A percentile compares a stretch with the other conserved stretches of the same genome.
Conservation (phyloP, 2,113 vertebrate genomes). For the Urocynchramus pylzowi region DNA sequence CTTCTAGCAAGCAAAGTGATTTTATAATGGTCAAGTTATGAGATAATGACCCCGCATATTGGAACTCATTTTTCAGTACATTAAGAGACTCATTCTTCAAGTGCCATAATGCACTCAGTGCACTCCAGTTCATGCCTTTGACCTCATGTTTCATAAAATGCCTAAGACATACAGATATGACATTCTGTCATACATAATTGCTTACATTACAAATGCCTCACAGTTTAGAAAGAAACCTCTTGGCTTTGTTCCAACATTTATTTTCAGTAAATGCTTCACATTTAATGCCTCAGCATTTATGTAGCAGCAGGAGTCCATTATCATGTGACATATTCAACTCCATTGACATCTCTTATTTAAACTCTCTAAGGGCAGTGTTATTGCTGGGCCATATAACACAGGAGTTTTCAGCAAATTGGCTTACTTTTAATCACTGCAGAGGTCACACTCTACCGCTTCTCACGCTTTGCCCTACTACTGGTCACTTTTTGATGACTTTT, state of each 20-base stretch:
- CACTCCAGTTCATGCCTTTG: not conserved
- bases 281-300: conserved; percentile 33
- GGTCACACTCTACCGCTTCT: not conserved
- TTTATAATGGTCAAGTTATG: not conserved
- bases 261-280: conserved; percentile 1
- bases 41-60: not conserved
- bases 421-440: not conserved
- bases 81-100: not conserved
- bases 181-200: conserved; percentile 54
- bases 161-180: not conserved
- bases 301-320: conserved; percentile 10
- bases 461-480: not conserved
- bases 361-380: not conserved
- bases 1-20: conserved; percentile 5
- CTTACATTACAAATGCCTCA: not conserved
- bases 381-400: not conserved
- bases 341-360: conserved; percentile 25
- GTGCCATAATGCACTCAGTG: not conserved
- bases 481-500: not conserved
- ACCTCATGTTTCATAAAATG: conserved; percentile 11
- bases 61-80: not conserved
- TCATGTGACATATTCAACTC: not conserved
- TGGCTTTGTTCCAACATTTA: conserved; percentile 29
- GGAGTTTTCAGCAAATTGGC: not conserved
- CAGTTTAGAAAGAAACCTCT: conserved; percentile 4